phyloP scores from a whole-genome alignment of 1,140 invertebrate species.

The Drosophila parvula region DNA sequence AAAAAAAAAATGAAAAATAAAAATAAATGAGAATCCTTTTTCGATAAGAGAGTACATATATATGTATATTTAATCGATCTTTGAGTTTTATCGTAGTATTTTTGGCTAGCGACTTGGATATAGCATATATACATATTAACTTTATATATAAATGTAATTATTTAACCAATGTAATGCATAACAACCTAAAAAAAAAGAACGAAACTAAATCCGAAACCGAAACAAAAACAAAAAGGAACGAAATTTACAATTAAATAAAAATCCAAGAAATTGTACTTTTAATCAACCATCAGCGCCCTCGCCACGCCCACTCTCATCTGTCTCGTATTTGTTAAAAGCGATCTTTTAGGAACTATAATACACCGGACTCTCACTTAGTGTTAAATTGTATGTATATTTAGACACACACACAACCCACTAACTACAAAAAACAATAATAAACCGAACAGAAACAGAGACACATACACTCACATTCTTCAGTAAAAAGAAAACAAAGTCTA shows the following conservation, averaged over 20 bases:
- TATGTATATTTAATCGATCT: slow-evolving; percentile 44
- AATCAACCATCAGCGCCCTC: slow-evolving; percentile 23
- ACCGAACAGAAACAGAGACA: slow-evolving; percentile 14
- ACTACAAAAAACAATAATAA: slow-evolving; percentile 45
- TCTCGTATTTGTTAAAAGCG: slow-evolving; percentile 41
- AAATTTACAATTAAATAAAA: slow-evolving; percentile 42
- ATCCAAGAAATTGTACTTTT: slow-evolving; percentile 47
- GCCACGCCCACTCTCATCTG: slow-evolving; percentile 23
- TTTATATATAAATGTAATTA: slow-evolving; percentile 60
- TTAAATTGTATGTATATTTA: slow-evolving; percentile 64
- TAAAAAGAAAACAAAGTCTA: slow-evolving; percentile 33
- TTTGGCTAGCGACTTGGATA: slow-evolving; percentile 65
- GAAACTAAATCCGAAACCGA: background rate
- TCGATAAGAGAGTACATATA: slow-evolving; percentile 30
- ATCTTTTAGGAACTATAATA: slow-evolving; percentile 43
- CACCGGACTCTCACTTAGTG: slow-evolving; percentile 48
- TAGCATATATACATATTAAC: slow-evolving; percentile 49
- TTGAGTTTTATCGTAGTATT: slow-evolving; percentile 54
- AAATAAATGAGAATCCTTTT: slow-evolving; percentile 32
- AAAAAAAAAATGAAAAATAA: slow-evolving; percentile 21
- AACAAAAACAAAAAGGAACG: slow-evolving; percentile 31
- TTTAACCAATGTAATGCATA: slow-evolving; percentile 60
- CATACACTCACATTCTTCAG: slow-evolving; percentile 40
- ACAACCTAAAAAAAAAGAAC: slow-evolving; percentile 19
- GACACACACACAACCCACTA: slow-evolving; percentile 45